These are phyloP conservation scores for Xenops minutus DNA, from an alignment of 2,797 vertebrate species.

Conservation along the genomic window DNA sequence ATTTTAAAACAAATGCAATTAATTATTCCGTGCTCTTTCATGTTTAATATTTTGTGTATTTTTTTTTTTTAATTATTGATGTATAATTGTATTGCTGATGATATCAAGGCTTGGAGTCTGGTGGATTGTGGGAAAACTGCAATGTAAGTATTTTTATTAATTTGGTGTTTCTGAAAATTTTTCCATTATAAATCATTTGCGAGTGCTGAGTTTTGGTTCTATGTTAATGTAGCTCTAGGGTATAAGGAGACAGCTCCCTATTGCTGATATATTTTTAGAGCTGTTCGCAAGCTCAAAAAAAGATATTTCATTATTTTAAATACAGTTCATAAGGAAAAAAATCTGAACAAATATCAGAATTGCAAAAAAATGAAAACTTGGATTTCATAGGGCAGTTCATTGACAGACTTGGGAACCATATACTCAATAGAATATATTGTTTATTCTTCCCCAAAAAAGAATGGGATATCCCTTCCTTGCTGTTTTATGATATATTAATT, in stretches of 20 bases:
- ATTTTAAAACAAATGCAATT: neutral
- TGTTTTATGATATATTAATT: neutral
- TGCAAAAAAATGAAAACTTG: neutral
- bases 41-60: neutral
- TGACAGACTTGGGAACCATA: neutral
- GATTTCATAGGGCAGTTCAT: neutral
- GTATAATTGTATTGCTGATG: neutral
- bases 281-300: neutral
- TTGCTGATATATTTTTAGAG: neutral
- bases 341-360: neutral
- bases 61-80: neutral
- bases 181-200: neutral
- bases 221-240: neutral
- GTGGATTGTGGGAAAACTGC: neutral
- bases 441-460: neutral
- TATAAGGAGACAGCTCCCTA: neutral
- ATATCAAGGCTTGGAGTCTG: neutral
- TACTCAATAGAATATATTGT: neutral
- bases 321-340: neutral
- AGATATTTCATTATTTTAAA: neutral
- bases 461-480: neutral
- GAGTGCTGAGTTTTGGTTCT: neutral
- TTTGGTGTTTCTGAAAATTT: neutral
- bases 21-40: neutral
- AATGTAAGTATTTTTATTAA: neutral